Base-by-base conservation (phyloP, 1,140 invertebrate genomes). In the Drosophila ercepeae region DNA sequence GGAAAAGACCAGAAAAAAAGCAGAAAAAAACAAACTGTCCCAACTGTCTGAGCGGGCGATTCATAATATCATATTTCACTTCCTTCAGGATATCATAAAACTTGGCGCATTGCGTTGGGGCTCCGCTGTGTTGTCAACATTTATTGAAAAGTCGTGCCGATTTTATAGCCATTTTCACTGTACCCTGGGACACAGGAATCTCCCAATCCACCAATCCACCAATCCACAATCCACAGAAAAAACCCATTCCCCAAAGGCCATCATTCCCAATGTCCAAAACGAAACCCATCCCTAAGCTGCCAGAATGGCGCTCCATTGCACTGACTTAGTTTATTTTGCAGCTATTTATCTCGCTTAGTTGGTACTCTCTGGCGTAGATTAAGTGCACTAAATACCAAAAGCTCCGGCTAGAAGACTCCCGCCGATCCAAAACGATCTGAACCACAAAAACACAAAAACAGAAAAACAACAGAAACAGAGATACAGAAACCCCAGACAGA, bases 31-130 rank as follows among this genome's bases (percentile, higher is more conserved):
- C 36, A 86, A 83, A 83, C 81, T 88, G 82, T 88, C 81, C 77
- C 81, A 88, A 83, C 77, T 84, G 81, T 84, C 71, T 79, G 65
- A 82, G 57, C 69, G 69, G 69, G 74, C 82, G 82, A 88, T 86
- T 88, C 81, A 86, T 86, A 86, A 86, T 86, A 86, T 90, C 88
- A 90, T 88, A 90, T 90, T 90, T 90, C 88, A 90, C 88, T 90
- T 90, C 88, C 88, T 90, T 83, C 82, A 90, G 88, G 88, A 90
- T 88, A 90, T 90, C 88, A 90, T 89, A 89, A 89, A 88, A 89
- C 86, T 89, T 72, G 59, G 65, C 65, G 69, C 74, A 68, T 83
- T 77, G 61, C 75, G 70, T 78, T 65, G 61, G 76, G 70, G 79
- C 68, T 81, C 63, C 63, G 78, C 75, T 77, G 60, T 78, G 88